Evolutionary conservation across 2,797 vertebrate genomes (phyloP).

Genomic region (Helicolenus hilgendorfi): DNA sequence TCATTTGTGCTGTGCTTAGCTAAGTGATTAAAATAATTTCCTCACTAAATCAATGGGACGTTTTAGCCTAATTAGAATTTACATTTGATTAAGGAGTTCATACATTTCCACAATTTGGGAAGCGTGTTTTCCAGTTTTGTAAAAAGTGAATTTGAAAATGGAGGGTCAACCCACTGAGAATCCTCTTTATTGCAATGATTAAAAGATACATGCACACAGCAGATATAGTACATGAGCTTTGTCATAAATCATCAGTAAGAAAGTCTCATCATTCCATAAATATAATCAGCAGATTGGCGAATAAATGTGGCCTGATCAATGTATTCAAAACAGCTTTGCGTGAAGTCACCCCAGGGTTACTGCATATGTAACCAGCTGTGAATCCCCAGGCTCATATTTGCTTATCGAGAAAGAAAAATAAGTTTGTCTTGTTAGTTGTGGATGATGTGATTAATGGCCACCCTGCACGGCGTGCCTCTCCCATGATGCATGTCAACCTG

Average conservation of each 20-base stretch:
- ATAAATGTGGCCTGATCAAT: conserved; percentile 43
- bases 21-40: conserved; percentile 44
- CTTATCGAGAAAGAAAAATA: conserved; percentile 68
- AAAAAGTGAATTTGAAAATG: conserved; percentile 3
- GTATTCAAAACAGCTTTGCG: conserved; percentile 46
- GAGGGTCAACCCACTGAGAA: not conserved
- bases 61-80: conserved; percentile 47
- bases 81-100: conserved; percentile 41
- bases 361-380: conserved; percentile 64
- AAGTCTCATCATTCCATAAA: not conserved
- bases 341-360: conserved; percentile 43
- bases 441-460: conserved; percentile 83
- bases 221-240: not conserved
- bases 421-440: conserved; percentile 65
- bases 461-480: conserved; percentile 46
- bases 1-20: conserved; percentile 7
- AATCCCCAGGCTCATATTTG: conserved; percentile 52
- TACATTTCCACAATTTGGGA: conserved; percentile 13
- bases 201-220: conserved; percentile 22
- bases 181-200: not conserved
- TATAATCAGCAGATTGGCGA: conserved; percentile 46
- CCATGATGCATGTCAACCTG: conserved; percentile 75
- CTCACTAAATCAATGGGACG: conserved; percentile 33
- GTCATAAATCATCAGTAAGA: conserved; percentile 44
- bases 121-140: conserved; percentile 38